Base-by-base conservation (phyloP, 92 coral and sea anemone species). In the Anthopleura xanthogrammica region DNA sequence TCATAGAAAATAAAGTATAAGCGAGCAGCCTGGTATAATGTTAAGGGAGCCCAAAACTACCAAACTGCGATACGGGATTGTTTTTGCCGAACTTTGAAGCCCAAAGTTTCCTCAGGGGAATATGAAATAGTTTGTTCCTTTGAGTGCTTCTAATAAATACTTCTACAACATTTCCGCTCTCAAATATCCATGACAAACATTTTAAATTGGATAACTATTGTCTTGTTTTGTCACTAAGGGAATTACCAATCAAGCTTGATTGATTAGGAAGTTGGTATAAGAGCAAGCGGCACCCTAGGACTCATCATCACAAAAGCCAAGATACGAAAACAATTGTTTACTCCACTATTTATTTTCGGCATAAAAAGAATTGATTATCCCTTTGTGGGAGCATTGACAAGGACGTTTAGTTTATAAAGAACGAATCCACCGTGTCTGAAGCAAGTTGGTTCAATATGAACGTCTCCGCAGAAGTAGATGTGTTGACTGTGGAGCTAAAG, bases 371-470 rank as follows among this genome's bases (percentile, higher is more conserved):
- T 62, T 20, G 7, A 23, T 0, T 23, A 58, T 6, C 11, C 29
- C 70, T 62, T 20, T n/a, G 29, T 60, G 2, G 70, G 36, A 20
- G 29, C 29, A 62, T 20, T n/a, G 12, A 6, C 11, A 62, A 2
- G 3, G 70, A 62, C 4, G 4, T 20, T 62, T 14, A 20, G 39
- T 62, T 20, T 20, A 62, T 58, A 58, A 20, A 20, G 29, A 20
- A 62, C 23, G 11, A 20, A 20, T 62, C 19, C 10, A n/a, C 9
- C 29, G 11, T 60, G n/a, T 14, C 20, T 14, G 24, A 17, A 76
- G 20, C 76, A 17, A 74, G 52, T 8, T 41, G 17, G 11, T 41
- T 77, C 60, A 77, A 16, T 10, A 78, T 78, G 81, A 78, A 78
- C 40, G 40, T 7, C 79, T 41, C 86, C 0, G 42, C 9, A 39